Conservation (phyloP, 2,113 vertebrate species). For the Thymallus thymallus region DNA sequence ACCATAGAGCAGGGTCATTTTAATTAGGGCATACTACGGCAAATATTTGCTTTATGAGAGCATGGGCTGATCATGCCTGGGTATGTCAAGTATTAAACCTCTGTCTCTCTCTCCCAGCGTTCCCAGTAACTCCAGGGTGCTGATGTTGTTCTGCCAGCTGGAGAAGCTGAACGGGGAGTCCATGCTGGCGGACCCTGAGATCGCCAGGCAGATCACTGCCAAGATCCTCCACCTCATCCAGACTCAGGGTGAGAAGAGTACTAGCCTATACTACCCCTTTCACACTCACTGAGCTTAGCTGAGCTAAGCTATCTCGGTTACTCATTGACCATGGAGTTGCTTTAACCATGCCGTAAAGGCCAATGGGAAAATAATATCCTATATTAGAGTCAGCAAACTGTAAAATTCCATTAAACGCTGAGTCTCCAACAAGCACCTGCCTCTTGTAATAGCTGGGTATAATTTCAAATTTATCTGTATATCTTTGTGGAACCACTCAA, state of each 20-base stretch:
- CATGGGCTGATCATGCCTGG: no score
- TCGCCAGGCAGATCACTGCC: slow-evolving; percentile 83
- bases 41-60: no score
- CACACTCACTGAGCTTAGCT: no score
- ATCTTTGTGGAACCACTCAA: no score
- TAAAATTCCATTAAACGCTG: not conserved
- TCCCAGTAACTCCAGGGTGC: slow-evolving; percentile 83
- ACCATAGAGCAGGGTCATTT: not conserved
- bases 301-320: no score
- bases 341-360: no score
- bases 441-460: not conserved
- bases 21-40: no score
- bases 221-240: slow-evolving; percentile 95
- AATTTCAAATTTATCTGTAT: no score
- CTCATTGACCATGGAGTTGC: no score
- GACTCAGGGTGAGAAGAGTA: slow-evolving; percentile 85
- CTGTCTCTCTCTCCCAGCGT: slow-evolving; percentile 61
- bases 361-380: no score
- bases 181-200: slow-evolving; percentile 74
- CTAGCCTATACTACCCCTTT: not conserved
- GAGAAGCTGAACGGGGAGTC: slow-evolving; percentile 85
- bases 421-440: not conserved
- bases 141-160: slow-evolving; percentile 86
- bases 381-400: no score
- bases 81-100: no score